phyloP scores from a whole-genome alignment of 1,140 invertebrate species.

The Lanistes nyassanus region DNA sequence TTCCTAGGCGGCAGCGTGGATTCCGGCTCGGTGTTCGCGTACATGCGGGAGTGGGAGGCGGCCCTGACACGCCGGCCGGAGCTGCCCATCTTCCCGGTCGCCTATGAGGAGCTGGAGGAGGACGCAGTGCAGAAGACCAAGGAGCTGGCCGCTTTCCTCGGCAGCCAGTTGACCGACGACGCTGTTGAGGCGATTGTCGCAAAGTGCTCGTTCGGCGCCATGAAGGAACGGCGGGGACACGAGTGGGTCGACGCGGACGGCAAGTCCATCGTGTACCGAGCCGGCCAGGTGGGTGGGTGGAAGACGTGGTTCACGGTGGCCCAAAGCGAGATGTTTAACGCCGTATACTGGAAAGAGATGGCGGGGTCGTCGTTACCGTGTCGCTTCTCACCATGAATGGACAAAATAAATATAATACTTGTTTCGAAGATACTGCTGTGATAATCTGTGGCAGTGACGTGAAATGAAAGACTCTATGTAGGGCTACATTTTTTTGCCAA shows the following conservation, averaged over 20 bases:
- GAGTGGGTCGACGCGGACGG: slow-evolving; percentile 9
- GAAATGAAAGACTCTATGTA: no score
- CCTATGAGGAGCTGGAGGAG: slow-evolving; percentile 41
- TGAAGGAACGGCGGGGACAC: slow-evolving; percentile 13
- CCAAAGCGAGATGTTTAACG: slow-evolving; percentile 36
- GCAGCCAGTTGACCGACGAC: slow-evolving; percentile 4
- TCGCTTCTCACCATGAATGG: no score
- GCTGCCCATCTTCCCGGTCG: slow-evolving; percentile 28
- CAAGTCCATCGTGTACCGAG: slow-evolving; percentile 20
- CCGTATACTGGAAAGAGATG: slow-evolving; percentile 27
- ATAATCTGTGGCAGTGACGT: no score
- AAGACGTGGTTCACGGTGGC: slow-evolving; percentile 43
- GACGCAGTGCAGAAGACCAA: slow-evolving; percentile 5
- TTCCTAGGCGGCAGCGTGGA: slow-evolving; percentile 31
- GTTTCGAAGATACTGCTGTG: no score
- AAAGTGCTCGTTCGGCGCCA: slow-evolving; percentile 2
- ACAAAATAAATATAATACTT: no score
- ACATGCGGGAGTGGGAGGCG: slow-evolving; percentile 39
- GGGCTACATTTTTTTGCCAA: no score
- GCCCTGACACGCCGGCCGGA: slow-evolving; percentile 23
- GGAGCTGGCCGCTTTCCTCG: slow-evolving; percentile 18
- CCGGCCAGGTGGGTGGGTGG: slow-evolving; percentile 41
- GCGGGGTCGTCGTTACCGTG: no score
- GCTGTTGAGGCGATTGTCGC: slow-evolving; percentile 1
- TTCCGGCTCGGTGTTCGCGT: slow-evolving; percentile 43